Evolutionary conservation across 2,888 invertebrate genomes (phyloP).

Genomic region (Kuschelorhynchus macadamiae): DNA sequence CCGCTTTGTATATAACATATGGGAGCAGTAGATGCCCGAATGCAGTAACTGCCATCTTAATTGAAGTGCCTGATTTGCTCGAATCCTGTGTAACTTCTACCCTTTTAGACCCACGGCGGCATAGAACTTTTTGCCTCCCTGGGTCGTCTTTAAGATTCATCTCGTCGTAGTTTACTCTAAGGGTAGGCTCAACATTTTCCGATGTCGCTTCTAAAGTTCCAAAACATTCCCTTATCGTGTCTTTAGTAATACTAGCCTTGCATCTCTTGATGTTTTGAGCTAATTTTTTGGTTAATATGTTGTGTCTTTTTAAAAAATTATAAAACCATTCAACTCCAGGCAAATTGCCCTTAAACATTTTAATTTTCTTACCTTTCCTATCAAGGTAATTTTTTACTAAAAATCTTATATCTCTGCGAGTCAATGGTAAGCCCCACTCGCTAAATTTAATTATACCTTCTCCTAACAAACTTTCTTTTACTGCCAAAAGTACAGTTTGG

Average conservation of each 20-base stretch:
- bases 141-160: conserved; percentile 49
- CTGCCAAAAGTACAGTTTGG: too few relatives aligned
- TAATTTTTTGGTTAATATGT: conserved; percentile 22
- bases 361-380: conserved; percentile 26
- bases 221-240: conserved; percentile 42
- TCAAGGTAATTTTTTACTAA: conserved; percentile 28
- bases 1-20: conserved; percentile 49
- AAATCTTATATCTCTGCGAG: conserved; percentile 19
- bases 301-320: conserved; percentile 29
- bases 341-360: conserved; percentile 16
- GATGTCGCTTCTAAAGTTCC: conserved; percentile 29
- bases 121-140: conserved; percentile 21
- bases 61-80: conserved; percentile 47
- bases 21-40: conserved; percentile 44
- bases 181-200: conserved; percentile 26
- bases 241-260: conserved; percentile 38
- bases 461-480: conserved; percentile 20
- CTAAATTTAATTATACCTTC: conserved; percentile 29
- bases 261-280: conserved; percentile 38
- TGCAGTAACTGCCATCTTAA: conserved; percentile 48
- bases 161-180: conserved; percentile 49
- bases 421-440: conserved; percentile 34
- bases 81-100: conserved; percentile 49
- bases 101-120: conserved; percentile 46
- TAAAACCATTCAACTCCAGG: conserved; percentile 34